Evolutionary conservation across 2,113 vertebrate species (phyloP), one percentile per base, ranked within the genome.

Genomic region (Nothobranchius kuhntae): DNA sequence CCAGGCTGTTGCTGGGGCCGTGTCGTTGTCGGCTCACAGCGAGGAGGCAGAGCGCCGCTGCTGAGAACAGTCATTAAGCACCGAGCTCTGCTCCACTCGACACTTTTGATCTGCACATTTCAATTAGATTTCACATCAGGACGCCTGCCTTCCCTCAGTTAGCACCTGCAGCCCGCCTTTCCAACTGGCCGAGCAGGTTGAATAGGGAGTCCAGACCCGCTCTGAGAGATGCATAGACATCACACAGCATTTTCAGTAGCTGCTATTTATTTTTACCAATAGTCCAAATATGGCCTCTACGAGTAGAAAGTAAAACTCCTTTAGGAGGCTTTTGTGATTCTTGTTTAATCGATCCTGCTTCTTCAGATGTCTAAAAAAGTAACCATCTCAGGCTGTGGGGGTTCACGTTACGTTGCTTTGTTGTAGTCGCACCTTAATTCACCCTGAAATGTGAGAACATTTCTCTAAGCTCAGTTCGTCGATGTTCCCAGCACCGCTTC

Each of bases 91-190:
- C 87, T 77, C 80, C 72, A 61, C 86, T 87, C 83, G 15, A 84
- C 81, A 86, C 87, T 88, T 91, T 89, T 92, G 84, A 92, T 92
- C 89, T 89, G 87, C 90, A 91, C 90, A 84, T 90, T 92, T 92
- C 90, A 91, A 90, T 93, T 91, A 91, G 90, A 90, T 91, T 89
- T 92, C 90, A 85, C 91, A 89, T 91, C 91, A 87, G 90, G 90
- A 89, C 46, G 87, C 78, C 87, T 79, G 85, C 89, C 88, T 86
- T 87, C 78, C 76, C 87, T 90, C 87, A 72, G 85, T 81, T 75
- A 74, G 82, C 90, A 91, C 90, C 91, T 92, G 91, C 78, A 84
- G 73, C 81, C 79, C 75, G 54, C 71, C 66, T 62, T 63, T 57
- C 72, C 65, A 56, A 76, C 76, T 61, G 73, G 60, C 71, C 40